Evolutionary conservation across 2,113 vertebrate species (phyloP), one percentile per base, ranked within the genome.

Genomic region (Bujurquina vittata): DNA sequence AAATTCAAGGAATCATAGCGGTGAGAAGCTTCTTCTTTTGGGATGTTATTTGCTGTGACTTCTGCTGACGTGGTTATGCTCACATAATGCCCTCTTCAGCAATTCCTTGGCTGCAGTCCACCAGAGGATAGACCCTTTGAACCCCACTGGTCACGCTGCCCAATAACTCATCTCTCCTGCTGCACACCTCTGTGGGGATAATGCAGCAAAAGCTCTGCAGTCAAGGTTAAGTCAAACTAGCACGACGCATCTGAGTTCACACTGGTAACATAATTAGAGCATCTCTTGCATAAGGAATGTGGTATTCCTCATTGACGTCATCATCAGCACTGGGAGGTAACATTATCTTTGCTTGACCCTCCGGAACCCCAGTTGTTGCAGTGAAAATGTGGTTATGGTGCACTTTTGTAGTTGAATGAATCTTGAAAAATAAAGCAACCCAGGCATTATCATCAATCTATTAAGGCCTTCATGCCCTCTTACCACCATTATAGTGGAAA

Each of bases 211-310:
- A 80, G 10, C 63, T 59, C 55, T 37, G 22, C 3, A 2, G 82
- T 89, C 73, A 92, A 93, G 87, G 90, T 90, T 84, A 91, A 88
- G 91, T 89, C 77, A 18, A 80, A 85, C 80, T 46, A 26, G 75
- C 57, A 37, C 46, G n/a, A 26, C 10, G 85, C 23, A n/a, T 14
- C 60, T 7, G 37, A 46, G 80, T 61, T 88, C 63, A 84, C 52
- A 1, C n/a, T 29, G 18, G 26, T 57, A 26, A 46, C 54, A 72
- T 58, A 37, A 88, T 88, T 80, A 63, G 40, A 3, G 79, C 29
- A 57, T 20, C 55, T 57, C 35, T 40, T 52, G 31, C 57, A 56
- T 63, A 63, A 75, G 84, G 75, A 88, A 10, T 33, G 23, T 29
- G 23, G 52, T 62, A 65, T 52, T 80, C 40, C 31, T 60, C 80